A percentile compares a stretch with the other conserved stretches of the same genome.
These are phyloP conservation scores for Bufotes viridis DNA, from an alignment of 2,797 vertebrate genomes.

Conservation along the genomic window DNA sequence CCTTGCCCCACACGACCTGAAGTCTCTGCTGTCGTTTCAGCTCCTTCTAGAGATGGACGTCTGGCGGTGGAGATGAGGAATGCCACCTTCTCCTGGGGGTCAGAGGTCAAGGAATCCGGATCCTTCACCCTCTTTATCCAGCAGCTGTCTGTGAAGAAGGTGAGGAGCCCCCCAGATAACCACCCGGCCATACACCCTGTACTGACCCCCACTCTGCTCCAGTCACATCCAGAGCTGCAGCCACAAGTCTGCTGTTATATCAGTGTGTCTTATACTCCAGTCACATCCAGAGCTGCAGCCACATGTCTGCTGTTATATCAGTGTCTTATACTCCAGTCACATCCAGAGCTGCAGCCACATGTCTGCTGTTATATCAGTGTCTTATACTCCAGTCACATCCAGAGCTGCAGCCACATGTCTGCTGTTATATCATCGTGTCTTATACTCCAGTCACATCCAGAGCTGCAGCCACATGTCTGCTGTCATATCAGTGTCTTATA, in stretches of 20 bases:
- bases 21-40: conserved; percentile 69
- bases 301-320: too few species aligned
- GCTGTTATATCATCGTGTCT: too few species aligned
- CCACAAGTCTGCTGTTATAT: too few species aligned
- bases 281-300: too few species aligned
- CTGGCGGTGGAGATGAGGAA: conserved; percentile 77
- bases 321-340: background rate
- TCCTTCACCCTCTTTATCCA: conserved; percentile 79
- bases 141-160: conserved; percentile 83
- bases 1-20: background rate
- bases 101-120: conserved; percentile 55
- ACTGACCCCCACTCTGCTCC: background rate
- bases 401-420: background rate
- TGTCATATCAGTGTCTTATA: too few species aligned
- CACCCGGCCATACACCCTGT: background rate
- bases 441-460: background rate
- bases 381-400: too few species aligned
- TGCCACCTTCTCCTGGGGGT: conserved; percentile 87
- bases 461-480: background rate
- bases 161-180: conserved; percentile 62
- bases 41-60: conserved; percentile 73
- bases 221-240: background rate
- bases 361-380: too few species aligned
- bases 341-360: background rate
- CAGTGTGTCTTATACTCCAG: too few species aligned